Evolutionary conservation across 2,113 vertebrate species (phyloP).

Genomic region (Acrocephalus arundinaceus): DNA sequence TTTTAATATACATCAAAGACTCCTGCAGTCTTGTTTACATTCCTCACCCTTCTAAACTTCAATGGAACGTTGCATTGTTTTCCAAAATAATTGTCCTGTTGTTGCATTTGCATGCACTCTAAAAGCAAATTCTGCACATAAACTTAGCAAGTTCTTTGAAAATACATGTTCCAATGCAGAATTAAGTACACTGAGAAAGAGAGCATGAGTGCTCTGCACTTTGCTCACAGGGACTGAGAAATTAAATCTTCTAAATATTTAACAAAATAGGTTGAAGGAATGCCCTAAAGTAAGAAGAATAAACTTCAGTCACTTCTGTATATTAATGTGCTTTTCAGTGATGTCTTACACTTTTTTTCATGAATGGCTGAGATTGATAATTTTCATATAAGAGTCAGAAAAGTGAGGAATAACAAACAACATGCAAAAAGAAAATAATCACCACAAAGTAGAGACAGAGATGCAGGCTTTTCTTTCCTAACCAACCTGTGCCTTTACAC

Average conservation of each 20-base stretch:
- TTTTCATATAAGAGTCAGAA: conserved; percentile 16
- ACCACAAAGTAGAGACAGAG: not conserved
- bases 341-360: not conserved
- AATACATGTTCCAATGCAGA: not conserved
- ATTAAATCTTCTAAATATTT: not conserved
- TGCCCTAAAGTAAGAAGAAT: not conserved
- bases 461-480: conserved; percentile 76
- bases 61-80: not conserved
- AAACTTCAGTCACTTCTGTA: conserved; percentile 6
- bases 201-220: not conserved
- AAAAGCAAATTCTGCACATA: not conserved
- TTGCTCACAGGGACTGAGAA: not conserved
- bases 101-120: not conserved
- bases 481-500: conserved; percentile 93
- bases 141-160: not conserved
- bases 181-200: not conserved
- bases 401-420: conserved; percentile 49
- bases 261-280: not conserved
- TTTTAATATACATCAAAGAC: conserved; percentile 9
- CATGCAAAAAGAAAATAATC: not conserved
- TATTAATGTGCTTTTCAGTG: not conserved
- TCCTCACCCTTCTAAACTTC: conserved; percentile 35
- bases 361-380: not conserved
- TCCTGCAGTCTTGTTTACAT: conserved; percentile 38
- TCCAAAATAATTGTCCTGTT: not conserved